Evolutionary conservation across 2,797 vertebrate genomes (phyloP).

Genomic region (Thaleichthys pacificus): DNA sequence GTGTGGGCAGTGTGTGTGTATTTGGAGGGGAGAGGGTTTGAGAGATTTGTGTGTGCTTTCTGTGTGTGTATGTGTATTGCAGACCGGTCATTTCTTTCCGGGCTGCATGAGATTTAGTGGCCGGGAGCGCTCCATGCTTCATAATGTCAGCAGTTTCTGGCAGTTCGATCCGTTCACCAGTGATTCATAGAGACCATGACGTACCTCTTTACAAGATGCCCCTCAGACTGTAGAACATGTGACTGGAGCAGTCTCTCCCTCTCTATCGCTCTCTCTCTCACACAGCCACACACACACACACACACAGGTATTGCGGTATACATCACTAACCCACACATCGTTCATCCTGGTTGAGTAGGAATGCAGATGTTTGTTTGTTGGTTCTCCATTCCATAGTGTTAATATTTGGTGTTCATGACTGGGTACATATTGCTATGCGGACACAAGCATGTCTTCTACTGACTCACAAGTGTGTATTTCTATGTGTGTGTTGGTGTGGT

Average conservation of each 20-base stretch:
- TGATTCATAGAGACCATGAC: conserved; percentile 49
- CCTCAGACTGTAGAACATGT: conserved; percentile 3
- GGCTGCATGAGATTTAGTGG: conserved; percentile 49
- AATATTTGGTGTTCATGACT: too few species aligned
- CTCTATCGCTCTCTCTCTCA: background rate
- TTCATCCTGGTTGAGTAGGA: background rate
- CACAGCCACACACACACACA: background rate
- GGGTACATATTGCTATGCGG: too few species aligned
- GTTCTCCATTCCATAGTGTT: too few species aligned
- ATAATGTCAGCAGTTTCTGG: conserved; percentile 60
- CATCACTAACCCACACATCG: background rate
- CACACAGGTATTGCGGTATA: conserved; percentile 1
- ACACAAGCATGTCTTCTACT: too few species aligned
- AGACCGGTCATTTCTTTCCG: conserved; percentile 51
- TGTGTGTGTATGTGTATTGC: conserved; percentile 12
- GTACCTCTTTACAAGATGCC: conserved; percentile 29
- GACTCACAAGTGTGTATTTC: too few species aligned
- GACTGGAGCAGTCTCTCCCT: conserved; percentile 1
- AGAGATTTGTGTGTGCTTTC: background rate
- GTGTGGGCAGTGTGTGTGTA: conserved; percentile 7
- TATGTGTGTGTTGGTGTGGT: too few species aligned
- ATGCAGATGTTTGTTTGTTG: too few species aligned
- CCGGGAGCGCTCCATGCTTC: conserved; percentile 50
- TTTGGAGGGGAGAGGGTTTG: conserved; percentile 5
- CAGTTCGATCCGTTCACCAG: conserved; percentile 50